Evolutionary conservation across 1,140 invertebrate genomes (phyloP).

Genomic region (Aphis craccivora): DNA sequence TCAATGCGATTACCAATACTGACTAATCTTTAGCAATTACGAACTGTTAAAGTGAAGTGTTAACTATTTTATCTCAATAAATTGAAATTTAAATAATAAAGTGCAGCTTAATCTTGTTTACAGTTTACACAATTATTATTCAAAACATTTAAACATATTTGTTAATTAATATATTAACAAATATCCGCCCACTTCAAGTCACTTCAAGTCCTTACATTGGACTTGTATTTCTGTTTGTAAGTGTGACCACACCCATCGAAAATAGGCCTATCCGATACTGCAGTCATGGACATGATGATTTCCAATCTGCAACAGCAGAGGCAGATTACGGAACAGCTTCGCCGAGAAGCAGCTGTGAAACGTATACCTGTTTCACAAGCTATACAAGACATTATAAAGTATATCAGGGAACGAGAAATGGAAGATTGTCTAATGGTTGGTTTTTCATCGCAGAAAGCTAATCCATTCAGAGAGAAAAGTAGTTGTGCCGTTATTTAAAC

Average conservation of each 20-base stretch:
- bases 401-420: conserved; percentile 89
- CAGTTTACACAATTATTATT: not conserved
- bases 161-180: not conserved
- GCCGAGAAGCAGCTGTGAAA: conserved; percentile 88
- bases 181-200: not conserved
- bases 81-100: not conserved
- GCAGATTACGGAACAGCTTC: conserved; percentile 90
- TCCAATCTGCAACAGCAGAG: conserved; percentile 90
- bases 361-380: conserved; percentile 88
- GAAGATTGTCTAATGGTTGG: conserved; percentile 95
- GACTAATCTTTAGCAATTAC: too few species aligned
- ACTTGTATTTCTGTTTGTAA: conserved; percentile 37
- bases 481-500: conserved; percentile 83
- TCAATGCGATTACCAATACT: too few species aligned
- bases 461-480: conserved; percentile 96
- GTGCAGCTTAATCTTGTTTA: not conserved
- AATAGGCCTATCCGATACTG: conserved; percentile 83
- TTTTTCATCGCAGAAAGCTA: conserved; percentile 94
- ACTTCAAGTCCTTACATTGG: conserved; percentile 20
- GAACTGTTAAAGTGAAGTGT: not conserved
- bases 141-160: not conserved
- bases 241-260: conserved; percentile 63
- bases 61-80: not conserved
- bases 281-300: conserved; percentile 90
- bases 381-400: conserved; percentile 92